Base-by-base conservation (phyloP, 1,140 invertebrate genomes). In the Drosophila virilis region DNA sequence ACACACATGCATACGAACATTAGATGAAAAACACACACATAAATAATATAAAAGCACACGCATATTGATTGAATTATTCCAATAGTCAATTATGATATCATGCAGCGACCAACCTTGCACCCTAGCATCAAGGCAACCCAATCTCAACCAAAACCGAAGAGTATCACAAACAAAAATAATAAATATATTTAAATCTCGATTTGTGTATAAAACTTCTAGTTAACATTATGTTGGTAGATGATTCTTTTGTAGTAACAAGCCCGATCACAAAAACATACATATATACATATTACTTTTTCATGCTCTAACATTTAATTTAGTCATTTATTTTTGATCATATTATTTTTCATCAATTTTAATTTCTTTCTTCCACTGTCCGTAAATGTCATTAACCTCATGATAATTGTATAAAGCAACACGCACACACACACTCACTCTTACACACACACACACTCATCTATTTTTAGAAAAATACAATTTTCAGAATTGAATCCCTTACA, bases 101-200 rank as follows among this genome's bases (percentile, higher is more conserved):
- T 65, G 42, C 66, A 78, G 60, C 54, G 60, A 79, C 52, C 66
- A 70, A 89, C 84, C 84, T 89, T 89, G 84, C 84, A 89, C 84
- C 84, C 84, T 78, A 89, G 84, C 84, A 89, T 89, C 84, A 89
- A 89, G 84, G 84, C 84, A 60, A 70, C 42, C 45, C 50, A 67
- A 54, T 51, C 45, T 28, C 38, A 50, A 65, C 22, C 43, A 51
- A 50, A 59, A 67, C 55, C 51, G 13, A 38, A 54, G 13, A 54
- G 55, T 65, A 22, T 38, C 32, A 15, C 8, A 8, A 48, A 35
- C 17, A 8, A 35, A 52, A 13, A 35, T 13, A 35, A 9, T 33
- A 10, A 51, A 40, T 46, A 62, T 40, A 28, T 32, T 45, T 57
- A 33, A 22, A 40, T 37, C 32, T 50, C n/a, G 10, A 54, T 8